Base-by-base conservation (phyloP, 2,797 vertebrate genomes). In the Spondyliosoma cantharus region DNA sequence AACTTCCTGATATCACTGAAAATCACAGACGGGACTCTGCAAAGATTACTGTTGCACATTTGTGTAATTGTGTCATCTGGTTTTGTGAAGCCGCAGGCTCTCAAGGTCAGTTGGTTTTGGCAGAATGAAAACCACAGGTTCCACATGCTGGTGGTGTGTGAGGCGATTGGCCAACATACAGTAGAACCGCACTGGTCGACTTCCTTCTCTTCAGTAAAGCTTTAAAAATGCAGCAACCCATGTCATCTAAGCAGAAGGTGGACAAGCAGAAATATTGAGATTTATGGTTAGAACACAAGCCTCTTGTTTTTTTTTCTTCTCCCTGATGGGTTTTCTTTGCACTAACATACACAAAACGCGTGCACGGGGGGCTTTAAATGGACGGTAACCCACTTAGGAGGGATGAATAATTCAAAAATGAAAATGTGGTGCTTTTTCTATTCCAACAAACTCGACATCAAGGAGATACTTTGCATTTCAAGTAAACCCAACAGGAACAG, bases 401-500 rank as follows among this genome's bases (percentile, higher is more conserved):
- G 14, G 27, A 91, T 92, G 82, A 92, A 89, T 92, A 87, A 90
- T 94, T 88, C 82, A 89, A 32, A 78, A 54, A 77, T 78, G 22
- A 77, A 85, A 82, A 71, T 56, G 13, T 24, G 82, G 63, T 49
- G 54, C 49, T 73, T 87, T 87, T 84, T 72, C 63, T 61, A 13
- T 85, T 87, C 58, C 63, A 59, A 62, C 52, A 74, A 85, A 78
- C 46, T 73, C 45, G 19, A 81, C 52, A 81, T 82, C 48, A 83
- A 83, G 67, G 80, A 60, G 25, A 65, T 20, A 52, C 80, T 88
- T 88, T 84, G 80, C 70, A 86, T 86, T 92, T 86, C 54, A 71
- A 71, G 78, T 65, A 57, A 66, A 79, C 46, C 14, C 54, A 64
- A 53, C 22, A 53, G 65, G 53, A 72, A 52, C 15, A 17, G 48